These are phyloP conservation scores for Raja brachyura DNA, from an alignment of 2,113 vertebrate species.

Conservation along the genomic window DNA sequence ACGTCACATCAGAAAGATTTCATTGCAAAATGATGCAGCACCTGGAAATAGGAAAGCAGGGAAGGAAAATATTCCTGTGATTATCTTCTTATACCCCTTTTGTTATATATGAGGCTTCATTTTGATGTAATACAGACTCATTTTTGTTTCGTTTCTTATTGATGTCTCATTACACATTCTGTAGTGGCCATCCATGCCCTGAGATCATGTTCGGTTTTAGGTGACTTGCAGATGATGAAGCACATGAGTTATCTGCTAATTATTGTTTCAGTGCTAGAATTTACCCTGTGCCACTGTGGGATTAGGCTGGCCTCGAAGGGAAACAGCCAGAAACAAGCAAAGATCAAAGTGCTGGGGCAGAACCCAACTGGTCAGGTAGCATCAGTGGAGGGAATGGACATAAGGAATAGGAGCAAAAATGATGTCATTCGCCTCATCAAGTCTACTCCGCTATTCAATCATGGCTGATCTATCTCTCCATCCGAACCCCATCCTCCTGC, in stretches of 20 bases:
- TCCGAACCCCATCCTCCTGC: too few species aligned
- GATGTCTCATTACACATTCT: background rate
- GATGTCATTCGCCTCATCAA: too few species aligned
- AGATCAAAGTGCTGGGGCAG: too few species aligned
- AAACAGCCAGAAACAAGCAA: background rate
- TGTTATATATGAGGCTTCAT: background rate
- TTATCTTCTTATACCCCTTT: background rate
- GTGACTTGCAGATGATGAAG: background rate
- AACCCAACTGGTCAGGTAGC: too few species aligned
- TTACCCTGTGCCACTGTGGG: background rate
- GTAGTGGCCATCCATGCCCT: background rate
- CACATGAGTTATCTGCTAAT: background rate
- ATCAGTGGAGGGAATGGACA: too few species aligned
- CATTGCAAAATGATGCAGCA: background rate
- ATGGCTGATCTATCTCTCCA: too few species aligned
- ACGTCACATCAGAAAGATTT: background rate
- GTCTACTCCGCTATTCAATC: too few species aligned
- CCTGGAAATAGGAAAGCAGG: background rate
- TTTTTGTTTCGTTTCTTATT: background rate
- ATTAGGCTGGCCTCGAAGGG: background rate
- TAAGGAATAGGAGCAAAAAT: too few species aligned
- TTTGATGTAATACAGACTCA: background rate
- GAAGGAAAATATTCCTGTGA: background rate
- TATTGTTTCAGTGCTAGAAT: background rate
- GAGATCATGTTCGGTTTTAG: background rate